Percentiles rank a stretch among this genome's conserved stretches.
These are phyloP conservation scores for Pteria penguin DNA, from an alignment of 2,888 invertebrate species.

Conservation along the genomic window DNA sequence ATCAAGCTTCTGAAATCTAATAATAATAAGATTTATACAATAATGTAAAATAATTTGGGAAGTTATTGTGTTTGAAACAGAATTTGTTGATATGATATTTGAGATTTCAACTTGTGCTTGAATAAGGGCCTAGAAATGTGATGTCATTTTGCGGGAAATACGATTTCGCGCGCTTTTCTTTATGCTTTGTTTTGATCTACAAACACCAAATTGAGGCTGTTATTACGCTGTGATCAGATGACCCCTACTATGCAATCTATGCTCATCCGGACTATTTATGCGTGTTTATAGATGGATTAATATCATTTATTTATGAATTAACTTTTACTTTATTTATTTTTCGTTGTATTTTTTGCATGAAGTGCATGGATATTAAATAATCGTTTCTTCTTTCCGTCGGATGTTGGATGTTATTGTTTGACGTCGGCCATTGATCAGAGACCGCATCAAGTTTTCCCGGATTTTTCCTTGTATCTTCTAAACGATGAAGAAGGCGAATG, in stretches of 20 bases:
- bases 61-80: background rate
- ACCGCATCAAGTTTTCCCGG: slow-evolving; percentile 13
- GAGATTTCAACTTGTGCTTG: slow-evolving; percentile 45
- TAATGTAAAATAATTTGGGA: too few species aligned
- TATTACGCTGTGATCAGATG: slow-evolving; percentile 4
- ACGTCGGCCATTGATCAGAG: slow-evolving; percentile 21
- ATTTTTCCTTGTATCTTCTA: slow-evolving; percentile 15
- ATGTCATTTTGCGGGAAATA: slow-evolving; percentile 78
- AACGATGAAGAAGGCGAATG: slow-evolving; percentile 65
- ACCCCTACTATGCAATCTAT: slow-evolving; percentile 22
- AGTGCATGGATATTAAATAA: slow-evolving; percentile 29
- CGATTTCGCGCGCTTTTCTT: slow-evolving; percentile 76
- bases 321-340: slow-evolving; percentile 16
- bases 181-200: slow-evolving; percentile 68
- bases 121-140: slow-evolving; percentile 50
- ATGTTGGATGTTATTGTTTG: slow-evolving; percentile 7
- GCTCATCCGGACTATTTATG: slow-evolving; percentile 23
- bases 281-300: slow-evolving; percentile 22
- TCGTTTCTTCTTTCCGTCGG: slow-evolving; percentile 51
- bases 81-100: background rate
- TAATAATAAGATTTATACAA: too few species aligned
- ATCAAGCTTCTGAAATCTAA: too few species aligned
- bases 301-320: slow-evolving; percentile 2
- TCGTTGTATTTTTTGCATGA: slow-evolving; percentile 43
- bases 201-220: slow-evolving; percentile 27